Conservation (phyloP, 2,113 vertebrate genomes). For the Tychaedon coryphoeus region DNA sequence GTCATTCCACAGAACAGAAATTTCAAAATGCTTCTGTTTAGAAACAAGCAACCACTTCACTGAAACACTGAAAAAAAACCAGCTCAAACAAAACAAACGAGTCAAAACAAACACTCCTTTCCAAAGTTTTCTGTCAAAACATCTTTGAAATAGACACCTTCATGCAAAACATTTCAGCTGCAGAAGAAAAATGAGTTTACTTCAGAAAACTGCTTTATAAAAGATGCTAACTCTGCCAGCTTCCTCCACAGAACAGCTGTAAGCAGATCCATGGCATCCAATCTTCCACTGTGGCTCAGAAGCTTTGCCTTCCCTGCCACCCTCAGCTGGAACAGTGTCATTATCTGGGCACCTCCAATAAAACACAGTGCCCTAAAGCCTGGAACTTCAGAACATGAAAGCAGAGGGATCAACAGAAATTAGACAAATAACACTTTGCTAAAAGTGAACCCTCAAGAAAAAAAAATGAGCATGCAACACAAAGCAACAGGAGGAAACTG, state of each 20-base stretch:
- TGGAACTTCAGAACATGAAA: neutral
- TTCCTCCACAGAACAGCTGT: rapidly evolving
- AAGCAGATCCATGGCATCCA: neutral
- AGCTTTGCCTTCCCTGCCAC: neutral
- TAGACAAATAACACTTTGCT: neutral
- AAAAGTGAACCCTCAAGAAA: neutral
- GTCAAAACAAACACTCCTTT: neutral
- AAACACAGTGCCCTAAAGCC: neutral
- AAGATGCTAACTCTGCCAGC: neutral
- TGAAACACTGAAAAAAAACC: neutral
- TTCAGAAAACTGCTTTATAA: neutral
- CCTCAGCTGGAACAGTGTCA: neutral
- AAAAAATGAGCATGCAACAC: neutral
- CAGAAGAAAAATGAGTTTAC: neutral
- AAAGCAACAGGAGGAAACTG: neutral
- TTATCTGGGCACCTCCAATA: neutral
- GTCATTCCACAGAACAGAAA: neutral
- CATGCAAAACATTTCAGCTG: neutral
- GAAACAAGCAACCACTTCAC: neutral
- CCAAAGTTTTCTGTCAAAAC: neutral
- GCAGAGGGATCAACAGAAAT: neutral
- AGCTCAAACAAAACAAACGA: neutral
- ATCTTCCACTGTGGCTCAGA: neutral
- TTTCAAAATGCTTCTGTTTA: neutral
- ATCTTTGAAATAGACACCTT: neutral